Conservation (phyloP, 2,888 invertebrate genomes). For the Pteria penguin region DNA sequence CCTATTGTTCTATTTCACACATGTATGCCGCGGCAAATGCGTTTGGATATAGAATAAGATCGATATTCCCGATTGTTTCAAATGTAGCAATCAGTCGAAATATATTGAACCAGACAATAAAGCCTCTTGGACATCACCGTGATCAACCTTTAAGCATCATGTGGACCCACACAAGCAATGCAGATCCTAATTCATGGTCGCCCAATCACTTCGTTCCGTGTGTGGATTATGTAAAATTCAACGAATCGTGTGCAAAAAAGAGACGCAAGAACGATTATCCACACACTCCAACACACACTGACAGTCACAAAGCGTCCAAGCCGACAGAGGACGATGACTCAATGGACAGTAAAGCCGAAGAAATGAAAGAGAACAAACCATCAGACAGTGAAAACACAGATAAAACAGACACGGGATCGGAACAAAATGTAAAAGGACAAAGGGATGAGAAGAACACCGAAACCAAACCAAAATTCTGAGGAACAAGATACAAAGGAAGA, state of each 20-base stretch:
- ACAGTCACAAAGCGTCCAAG: neutral
- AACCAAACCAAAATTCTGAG: neutral
- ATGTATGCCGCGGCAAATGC: conserved; percentile 5
- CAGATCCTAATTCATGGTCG: neutral
- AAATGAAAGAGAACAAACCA: neutral
- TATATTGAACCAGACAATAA: neutral
- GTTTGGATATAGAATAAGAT: conserved; percentile 2
- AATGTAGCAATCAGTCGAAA: no score
- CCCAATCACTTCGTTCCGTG: neutral
- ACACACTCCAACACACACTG: neutral
- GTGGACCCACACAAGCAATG: neutral
- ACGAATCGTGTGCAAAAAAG: neutral
- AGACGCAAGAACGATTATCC: neutral
- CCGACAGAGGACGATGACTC: no score
- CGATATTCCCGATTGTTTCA: no score
- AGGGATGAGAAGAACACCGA: no score
- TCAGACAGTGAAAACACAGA: neutral
- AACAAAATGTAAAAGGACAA: neutral
- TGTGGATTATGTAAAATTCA: neutral
- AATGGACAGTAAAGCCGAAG: no score
- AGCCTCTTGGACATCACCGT: neutral
- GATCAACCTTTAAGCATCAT: neutral
- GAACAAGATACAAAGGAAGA: neutral
- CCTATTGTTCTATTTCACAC: neutral
- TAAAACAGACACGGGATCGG: neutral